These are phyloP conservation scores for Penaeus monodon DNA, from an alignment of 2,888 invertebrate genomes.

Conservation along the genomic window DNA sequence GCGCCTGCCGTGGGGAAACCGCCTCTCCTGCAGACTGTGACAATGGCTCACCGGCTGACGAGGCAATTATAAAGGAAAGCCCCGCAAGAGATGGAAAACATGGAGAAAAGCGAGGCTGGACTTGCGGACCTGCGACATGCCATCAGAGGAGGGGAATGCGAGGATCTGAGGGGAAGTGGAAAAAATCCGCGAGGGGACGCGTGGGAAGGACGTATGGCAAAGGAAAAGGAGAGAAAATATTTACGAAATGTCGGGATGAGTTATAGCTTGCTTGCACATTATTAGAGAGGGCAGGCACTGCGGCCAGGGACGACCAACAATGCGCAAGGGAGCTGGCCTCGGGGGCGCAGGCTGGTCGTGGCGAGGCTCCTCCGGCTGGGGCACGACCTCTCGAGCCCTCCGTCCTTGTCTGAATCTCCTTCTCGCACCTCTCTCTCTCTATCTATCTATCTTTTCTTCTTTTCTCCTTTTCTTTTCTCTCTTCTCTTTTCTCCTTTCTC, in stretches of 20 bases:
- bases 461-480: too few species aligned
- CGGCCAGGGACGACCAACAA: too few species aligned
- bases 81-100: conserved; percentile 10
- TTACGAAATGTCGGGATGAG: neutral
- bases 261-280: neutral
- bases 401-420: neutral
- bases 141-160: conserved; percentile 15
- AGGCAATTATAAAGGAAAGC: conserved; percentile 5
- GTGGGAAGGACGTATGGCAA: neutral
- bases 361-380: neutral
- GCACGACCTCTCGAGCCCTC: neutral
- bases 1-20: too few species aligned
- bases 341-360: too few species aligned
- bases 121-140: conserved; percentile 32
- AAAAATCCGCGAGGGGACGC: neutral
- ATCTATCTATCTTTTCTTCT: neutral
- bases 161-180: neutral
- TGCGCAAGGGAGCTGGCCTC: too few species aligned
- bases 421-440: too few species aligned
- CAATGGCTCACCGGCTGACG: too few species aligned
- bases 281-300: neutral
- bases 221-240: neutral
- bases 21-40: too few species aligned
- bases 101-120: conserved; percentile 20
- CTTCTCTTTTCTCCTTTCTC: too few species aligned